Conservation (phyloP, 1,140 invertebrate genomes). For the Hyles euphorbiae region DNA sequence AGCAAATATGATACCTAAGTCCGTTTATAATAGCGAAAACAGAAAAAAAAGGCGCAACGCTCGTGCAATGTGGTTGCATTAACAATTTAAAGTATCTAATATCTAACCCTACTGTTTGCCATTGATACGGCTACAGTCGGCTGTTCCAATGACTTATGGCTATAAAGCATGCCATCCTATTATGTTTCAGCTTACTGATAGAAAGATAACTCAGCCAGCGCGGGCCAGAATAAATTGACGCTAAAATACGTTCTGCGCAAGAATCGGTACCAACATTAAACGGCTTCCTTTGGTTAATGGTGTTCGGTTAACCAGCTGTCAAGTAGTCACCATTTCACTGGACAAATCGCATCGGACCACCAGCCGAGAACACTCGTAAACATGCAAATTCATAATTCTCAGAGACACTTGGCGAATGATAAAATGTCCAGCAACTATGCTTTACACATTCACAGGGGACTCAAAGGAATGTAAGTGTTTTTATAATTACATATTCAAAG, state of each 20-base stretch:
- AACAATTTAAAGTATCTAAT: no score
- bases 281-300: conserved; percentile 48
- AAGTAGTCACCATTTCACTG: conserved; percentile 49
- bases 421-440: conserved; percentile 30
- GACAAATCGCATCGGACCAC: conserved; percentile 60
- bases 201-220: conserved; percentile 40
- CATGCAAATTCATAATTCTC: conserved; percentile 60
- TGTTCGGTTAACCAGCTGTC: conserved; percentile 56
- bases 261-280: conserved; percentile 43
- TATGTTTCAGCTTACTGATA: conserved; percentile 35
- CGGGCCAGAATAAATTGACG: conserved; percentile 40
- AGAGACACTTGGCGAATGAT: conserved; percentile 38
- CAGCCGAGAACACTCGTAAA: conserved; percentile 55
- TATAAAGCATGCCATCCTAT: conserved; percentile 30
- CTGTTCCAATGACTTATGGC: not conserved
- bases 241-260: conserved; percentile 35
- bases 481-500: no score
- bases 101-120: no score
- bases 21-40: no score
- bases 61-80: no score
- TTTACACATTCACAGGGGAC: conserved; percentile 2
- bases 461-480: no score
- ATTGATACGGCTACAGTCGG: no score
- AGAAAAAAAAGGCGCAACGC: no score
- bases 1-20: no score